Percentiles rank a stretch among this genome's conserved stretches.
These are phyloP conservation scores for Latrodectus hesperus DNA, from an alignment of 2,888 invertebrate species.

Conservation along the genomic window DNA sequence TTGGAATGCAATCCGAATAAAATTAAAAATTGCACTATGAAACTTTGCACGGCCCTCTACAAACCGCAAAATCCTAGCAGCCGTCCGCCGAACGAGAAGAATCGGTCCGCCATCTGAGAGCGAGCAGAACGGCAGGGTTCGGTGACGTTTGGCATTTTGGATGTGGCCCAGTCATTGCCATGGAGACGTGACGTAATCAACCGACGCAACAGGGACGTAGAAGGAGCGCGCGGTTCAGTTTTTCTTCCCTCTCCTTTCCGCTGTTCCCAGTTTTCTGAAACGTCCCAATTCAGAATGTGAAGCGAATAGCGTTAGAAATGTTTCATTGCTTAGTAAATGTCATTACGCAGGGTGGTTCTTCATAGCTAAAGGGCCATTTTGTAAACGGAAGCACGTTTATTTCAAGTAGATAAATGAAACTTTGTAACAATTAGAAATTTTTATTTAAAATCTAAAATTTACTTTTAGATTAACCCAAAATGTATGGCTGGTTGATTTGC, in stretches of 20 bases:
- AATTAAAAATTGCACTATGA: not conserved
- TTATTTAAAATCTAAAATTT: too few species aligned
- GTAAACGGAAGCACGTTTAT: too few species aligned
- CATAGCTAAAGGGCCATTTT: too few species aligned
- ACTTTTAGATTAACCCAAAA: too few species aligned
- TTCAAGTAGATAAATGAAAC: too few species aligned
- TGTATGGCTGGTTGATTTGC: too few species aligned
- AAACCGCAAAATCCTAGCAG: not conserved
- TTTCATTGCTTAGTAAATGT: not conserved
- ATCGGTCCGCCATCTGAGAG: conserved; percentile 7
- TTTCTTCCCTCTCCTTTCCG: not conserved
- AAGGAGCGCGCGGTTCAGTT: conserved; percentile 12
- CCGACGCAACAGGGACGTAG: conserved; percentile 50
- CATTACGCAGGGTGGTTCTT: not conserved
- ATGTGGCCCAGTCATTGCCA: conserved; percentile 59
- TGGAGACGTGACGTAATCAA: conserved; percentile 64
- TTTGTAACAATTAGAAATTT: too few species aligned
- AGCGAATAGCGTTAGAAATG: not conserved
- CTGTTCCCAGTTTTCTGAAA: not conserved
- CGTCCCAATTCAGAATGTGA: not conserved
- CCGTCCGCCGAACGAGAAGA: not conserved
- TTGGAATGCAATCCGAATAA: not conserved
- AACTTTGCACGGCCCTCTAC: not conserved
- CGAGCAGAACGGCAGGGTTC: conserved; percentile 3
- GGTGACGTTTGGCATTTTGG: conserved; percentile 69